Evolutionary conservation across 2,113 vertebrate species (phyloP), one percentile per base, ranked within the genome.

Genomic region (Tragelaphus scriptus): DNA sequence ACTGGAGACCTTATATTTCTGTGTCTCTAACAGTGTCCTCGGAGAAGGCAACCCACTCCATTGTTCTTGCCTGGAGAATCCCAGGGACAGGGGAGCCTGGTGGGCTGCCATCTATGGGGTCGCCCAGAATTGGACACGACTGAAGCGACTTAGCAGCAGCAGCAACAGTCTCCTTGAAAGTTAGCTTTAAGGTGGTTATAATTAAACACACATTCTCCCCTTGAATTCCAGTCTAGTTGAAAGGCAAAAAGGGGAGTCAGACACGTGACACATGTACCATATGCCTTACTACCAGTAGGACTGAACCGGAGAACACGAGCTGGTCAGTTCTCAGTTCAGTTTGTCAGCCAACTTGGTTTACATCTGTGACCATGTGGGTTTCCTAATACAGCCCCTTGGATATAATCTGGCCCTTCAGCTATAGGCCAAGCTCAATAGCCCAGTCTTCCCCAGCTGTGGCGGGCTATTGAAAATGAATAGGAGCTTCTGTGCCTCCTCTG

Each of bases 161-260:
- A 49, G 49, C 2, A 90, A 84, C n/a, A 56, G 4, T 55, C 28
- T 96, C 49, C 14, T 88, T 92, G 49, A 88, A 91, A 82, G 80
- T 7, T 36, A 44, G n/a, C 80, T 90, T 85, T 65, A 89, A 65
- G 40, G 56, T 21, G 58, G 25, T 59, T 44, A 23, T 86, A n/a
- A 93, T 81, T 65, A 49, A 88, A 44, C 16, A 40, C 9, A 13
- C 7, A 5, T 49, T 95, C 21, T 71, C 25, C 30, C 11, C 55
- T 89, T 80, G 59, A 91, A 68, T 85, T 95, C 85, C 51, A 26
- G 68, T 90, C n/a, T 23, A 63, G n/a, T 65, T 88, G 55, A 94
- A 59, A 92, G 88, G 86, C 49, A 85, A 91, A 90, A 8, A 3
- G 3, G 5, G 15, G 56, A 85, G 19, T 58, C 40, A 86, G 61